Evolutionary conservation across 2,797 vertebrate species (phyloP).

Genomic region (Cirrhinus molitorella): DNA sequence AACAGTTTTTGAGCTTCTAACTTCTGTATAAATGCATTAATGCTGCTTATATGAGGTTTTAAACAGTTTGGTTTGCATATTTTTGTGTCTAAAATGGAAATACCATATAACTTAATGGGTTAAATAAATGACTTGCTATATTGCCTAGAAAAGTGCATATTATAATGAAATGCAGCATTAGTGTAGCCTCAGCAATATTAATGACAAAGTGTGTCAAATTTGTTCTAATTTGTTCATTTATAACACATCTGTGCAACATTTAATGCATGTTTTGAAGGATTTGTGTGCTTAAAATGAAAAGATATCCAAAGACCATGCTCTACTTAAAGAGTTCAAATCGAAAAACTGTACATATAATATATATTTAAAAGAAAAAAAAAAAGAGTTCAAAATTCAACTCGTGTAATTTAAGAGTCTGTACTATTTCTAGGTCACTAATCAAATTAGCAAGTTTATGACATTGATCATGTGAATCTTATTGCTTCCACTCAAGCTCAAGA

Average conservation of each 20-base stretch:
- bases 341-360: not conserved
- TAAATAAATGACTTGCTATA: not conserved
- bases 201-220: not conserved
- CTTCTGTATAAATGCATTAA: not conserved
- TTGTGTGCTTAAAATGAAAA: not conserved
- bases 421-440: not conserved
- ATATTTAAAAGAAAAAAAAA: not conserved
- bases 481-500: not conserved
- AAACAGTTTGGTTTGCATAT: not conserved
- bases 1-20: not conserved
- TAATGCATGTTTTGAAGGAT: not conserved
- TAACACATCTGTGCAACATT: not conserved
- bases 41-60: not conserved
- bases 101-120: too few species aligned
- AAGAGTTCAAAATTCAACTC: too few species aligned
- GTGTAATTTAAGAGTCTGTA: not conserved
- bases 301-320: not conserved
- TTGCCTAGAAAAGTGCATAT: too few species aligned
- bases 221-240: not conserved
- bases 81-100: not conserved
- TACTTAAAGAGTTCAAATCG: not conserved
- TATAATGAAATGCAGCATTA: not conserved
- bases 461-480: not conserved
- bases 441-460: conserved; percentile 1
- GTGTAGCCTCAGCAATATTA: not conserved